Evolutionary conservation across 2,797 vertebrate species (phyloP), one percentile per base, ranked within the genome.

Genomic region (Helicolenus hilgendorfi): DNA sequence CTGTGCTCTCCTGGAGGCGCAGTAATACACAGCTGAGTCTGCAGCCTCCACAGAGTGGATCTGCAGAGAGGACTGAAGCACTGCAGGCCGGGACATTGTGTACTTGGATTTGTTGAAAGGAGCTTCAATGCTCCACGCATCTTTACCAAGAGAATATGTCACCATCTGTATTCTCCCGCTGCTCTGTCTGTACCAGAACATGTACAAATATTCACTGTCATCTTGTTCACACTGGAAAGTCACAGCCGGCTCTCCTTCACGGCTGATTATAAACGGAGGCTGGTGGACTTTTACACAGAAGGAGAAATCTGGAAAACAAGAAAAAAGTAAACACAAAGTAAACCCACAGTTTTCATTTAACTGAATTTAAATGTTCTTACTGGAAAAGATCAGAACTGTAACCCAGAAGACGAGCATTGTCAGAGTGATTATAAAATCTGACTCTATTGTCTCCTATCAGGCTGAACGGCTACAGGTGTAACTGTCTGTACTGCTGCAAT

Each of bases 21-120:
- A 97, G 84, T 95, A 96, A 91, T 96, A 97, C 24, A 94, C 83
- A 67, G 91, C 95, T 0, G 93, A 89, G 83, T 96, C 95, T 59
- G 1, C 75, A 38, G 60, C 13, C 11, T 69, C 36, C 1, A 79
- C 29, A 5, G 0, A 0, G 11, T 71, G 22, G 1, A 89, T 88
- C 78, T 85, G 24, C 72, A 96, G 84, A 3, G 76, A 63, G 7
- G 89, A 79, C 0, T 20, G 26, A 0, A 77, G 26, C 26, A 31
- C 0, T 0, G 77, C 2, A 13, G 82, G 75, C 60, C 90, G 88
- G 2, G 22, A 22, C 88, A 97, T 78, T 58, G 10, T 58, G 35
- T 83, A 84, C 74, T 53, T 63, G 60, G 60, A 11, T 11, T 33
- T 11, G 29, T 63, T 63, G 29, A 63, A 72, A 0, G 91, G 90